phyloP scores from a whole-genome alignment of 2,888 invertebrate species.

The Quadroppia sp. region DNA sequence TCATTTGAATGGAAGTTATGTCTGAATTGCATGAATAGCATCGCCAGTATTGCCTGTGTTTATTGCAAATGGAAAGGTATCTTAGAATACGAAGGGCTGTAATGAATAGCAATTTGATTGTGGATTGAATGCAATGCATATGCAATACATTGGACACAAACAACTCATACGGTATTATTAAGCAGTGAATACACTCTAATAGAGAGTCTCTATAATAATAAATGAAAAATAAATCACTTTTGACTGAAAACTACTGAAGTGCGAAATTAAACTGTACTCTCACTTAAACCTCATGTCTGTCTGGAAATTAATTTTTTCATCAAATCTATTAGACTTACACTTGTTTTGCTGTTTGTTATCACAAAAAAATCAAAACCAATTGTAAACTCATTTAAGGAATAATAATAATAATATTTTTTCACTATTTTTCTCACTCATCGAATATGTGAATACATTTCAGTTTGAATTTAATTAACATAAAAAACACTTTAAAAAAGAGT shows the following conservation, averaged over 20 bases:
- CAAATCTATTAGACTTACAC: too few relatives aligned
- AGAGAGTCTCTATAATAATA: neutral
- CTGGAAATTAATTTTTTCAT: neutral
- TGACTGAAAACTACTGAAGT: neutral
- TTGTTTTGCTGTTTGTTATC: too few relatives aligned
- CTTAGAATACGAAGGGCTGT: neutral
- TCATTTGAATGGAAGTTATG: neutral
- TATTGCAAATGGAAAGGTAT: too few relatives aligned
- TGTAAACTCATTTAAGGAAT: too few relatives aligned
- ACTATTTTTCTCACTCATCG: too few relatives aligned
- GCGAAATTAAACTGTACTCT: slow-evolving; percentile 9
- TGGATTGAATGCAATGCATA: neutral
- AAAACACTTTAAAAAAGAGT: too few relatives aligned
- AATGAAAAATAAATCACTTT: slow-evolving; percentile 17
- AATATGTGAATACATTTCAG: too few relatives aligned
- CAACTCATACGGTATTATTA: neutral
- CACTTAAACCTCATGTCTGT: neutral
- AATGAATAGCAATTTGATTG: neutral
- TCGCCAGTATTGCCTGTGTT: neutral
- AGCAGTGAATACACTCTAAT: neutral
- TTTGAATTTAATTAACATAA: too few relatives aligned
- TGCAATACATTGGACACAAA: slow-evolving; percentile 6
- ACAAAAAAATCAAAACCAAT: too few relatives aligned
- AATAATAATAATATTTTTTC: too few relatives aligned
- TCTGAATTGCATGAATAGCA: neutral